Base-by-base conservation (phyloP, 30 jellyfish, hydroid and myxozoan genomes). In the Aurelia aurita region DNA sequence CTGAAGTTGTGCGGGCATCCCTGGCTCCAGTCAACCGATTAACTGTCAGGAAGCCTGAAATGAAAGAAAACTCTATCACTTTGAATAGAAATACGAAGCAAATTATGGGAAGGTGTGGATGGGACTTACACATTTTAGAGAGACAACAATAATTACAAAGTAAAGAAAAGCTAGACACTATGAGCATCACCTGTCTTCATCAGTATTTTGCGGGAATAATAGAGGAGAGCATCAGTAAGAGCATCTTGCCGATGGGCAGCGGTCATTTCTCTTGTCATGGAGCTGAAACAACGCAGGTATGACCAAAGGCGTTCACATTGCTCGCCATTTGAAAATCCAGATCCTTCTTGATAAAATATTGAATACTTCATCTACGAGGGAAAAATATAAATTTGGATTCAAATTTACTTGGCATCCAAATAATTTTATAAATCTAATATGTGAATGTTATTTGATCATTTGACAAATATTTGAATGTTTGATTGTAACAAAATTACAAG, bases 261-360 rank as follows among this genome's bases (percentile, higher is more conserved):
- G 14, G 78, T 77, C 88, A 77, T 57, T 61, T 77, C 88, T 45
- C 78, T 77, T 26, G 88, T 77, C 39, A 77, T 77, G 19, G 77
- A 32, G 88, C 88, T 55, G 34, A 77, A 77, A 27, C 74, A 31
- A 25, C 88, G 77, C n/a, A 77, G 47, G 46, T 55, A 77, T 57
- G 77, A 77, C 88, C 88, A 77, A 32, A 77, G 88, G 20, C 88
- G 77, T 45, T 77, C 88, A 35, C 88, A 58, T 44, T 77, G 88
- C 77, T 77, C 88, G 47, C 88, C 79, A 32, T 55, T 58, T 55
- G 88, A 58, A 11, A 55, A 31, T 11, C 88, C 88, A 3, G 74
- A 31, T 10, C 88, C 78, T 9, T 77, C 88, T 55, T 55, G 63
- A 58, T 77, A 59, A 21, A 55, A 31, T n/a, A 55, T 57, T 60